Evolutionary conservation across 2,888 invertebrate genomes (phyloP).

Genomic region (Eilema depressum): DNA sequence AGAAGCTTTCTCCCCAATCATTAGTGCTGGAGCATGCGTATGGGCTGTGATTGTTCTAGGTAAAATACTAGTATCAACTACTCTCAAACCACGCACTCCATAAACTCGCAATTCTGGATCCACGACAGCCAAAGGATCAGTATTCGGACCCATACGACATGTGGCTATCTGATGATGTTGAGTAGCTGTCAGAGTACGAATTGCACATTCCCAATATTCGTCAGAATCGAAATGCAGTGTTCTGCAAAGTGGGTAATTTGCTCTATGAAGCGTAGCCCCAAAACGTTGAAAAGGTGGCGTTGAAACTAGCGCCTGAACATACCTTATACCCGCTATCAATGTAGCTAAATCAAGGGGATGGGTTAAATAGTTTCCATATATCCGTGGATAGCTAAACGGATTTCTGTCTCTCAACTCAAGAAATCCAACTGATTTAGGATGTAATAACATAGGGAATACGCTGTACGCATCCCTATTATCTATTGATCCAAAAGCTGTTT

Average conservation of each 20-base stretch:
- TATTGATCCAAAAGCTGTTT: constrained; percentile 76
- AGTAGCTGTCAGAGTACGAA: constrained; percentile 87
- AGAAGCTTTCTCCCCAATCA: constrained; percentile 87
- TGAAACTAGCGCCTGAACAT: constrained; percentile 78
- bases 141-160: constrained; percentile 88
- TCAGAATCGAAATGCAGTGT: constrained; percentile 81
- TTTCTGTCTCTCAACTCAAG: constrained; percentile 88
- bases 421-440: constrained; percentile 90
- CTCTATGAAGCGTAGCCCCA: constrained; percentile 83
- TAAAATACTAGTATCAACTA: constrained; percentile 85
- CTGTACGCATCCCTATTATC: constrained; percentile 82
- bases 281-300: constrained; percentile 84
- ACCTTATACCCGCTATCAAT: constrained; percentile 87
- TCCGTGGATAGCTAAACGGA: constrained; percentile 88
- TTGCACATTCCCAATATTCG: constrained; percentile 89
- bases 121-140: constrained; percentile 88
- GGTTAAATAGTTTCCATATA: constrained; percentile 90
- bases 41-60: constrained; percentile 85
- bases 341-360: constrained; percentile 88
- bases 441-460: constrained; percentile 88
- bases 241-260: constrained; percentile 88
- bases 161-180: constrained; percentile 90
- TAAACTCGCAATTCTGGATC: constrained; percentile 86
- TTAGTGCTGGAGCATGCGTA: constrained; percentile 85
- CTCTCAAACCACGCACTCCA: constrained; percentile 79